These are phyloP conservation scores for Drosophila villosipedis DNA, from an alignment of 2,888 invertebrate genomes.

Conservation along the genomic window DNA sequence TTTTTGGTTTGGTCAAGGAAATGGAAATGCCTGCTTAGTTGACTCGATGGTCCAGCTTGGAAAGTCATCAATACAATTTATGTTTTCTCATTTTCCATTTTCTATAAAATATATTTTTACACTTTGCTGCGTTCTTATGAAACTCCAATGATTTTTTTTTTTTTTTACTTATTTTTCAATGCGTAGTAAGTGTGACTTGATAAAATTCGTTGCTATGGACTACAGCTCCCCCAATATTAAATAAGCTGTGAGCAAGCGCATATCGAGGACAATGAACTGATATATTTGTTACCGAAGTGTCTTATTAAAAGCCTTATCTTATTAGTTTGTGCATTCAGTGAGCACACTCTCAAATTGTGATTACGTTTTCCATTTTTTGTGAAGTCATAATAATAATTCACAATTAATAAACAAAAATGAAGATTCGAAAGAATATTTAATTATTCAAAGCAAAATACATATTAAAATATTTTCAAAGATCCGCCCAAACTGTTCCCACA, in stretches of 20 bases:
- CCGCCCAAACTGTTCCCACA: background rate
- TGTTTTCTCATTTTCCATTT: slow-evolving; percentile 33
- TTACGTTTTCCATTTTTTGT: background rate
- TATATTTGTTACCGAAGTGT: background rate
- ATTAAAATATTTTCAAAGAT: background rate
- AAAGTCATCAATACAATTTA: slow-evolving; percentile 49
- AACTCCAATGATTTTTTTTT: slow-evolving; percentile 25
- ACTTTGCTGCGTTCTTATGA: slow-evolving; percentile 48
- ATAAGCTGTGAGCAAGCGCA: background rate
- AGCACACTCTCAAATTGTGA: background rate
- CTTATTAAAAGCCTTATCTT: background rate
- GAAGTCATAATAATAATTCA: background rate
- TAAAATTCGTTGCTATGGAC: slow-evolving; percentile 18
- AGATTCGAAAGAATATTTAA: background rate
- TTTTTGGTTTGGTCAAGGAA: slow-evolving; percentile 10
- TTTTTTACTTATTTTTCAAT: slow-evolving; percentile 34
- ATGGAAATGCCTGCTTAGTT: slow-evolving; percentile 36
- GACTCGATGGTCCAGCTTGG: slow-evolving; percentile 40
- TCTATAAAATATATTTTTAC: slow-evolving; percentile 44
- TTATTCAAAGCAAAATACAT: background rate
- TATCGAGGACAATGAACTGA: background rate
- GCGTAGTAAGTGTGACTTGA: slow-evolving; percentile 23
- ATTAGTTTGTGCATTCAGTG: background rate
- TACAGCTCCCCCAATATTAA: slow-evolving; percentile 1
- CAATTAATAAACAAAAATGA: background rate